phyloP scores from a whole-genome alignment of 2,888 invertebrate species.

The Mythimna loreyi region DNA sequence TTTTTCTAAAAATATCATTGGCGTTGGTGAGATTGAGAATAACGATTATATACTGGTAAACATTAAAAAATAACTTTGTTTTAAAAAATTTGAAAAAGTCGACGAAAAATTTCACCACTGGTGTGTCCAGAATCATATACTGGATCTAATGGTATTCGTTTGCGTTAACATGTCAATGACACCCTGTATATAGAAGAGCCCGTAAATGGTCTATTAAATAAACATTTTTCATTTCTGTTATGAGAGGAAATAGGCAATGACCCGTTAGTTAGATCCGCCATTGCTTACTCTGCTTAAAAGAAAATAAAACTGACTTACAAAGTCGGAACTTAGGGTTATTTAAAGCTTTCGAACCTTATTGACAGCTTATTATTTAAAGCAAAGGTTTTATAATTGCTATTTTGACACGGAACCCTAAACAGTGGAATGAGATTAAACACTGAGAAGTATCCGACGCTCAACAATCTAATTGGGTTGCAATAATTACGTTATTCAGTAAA shows the following conservation, averaged over 20 bases:
- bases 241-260: neutral
- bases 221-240: neutral
- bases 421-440: constrained; percentile 56
- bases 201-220: too few species aligned
- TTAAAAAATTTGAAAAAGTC: too few species aligned
- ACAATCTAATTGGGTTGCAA: constrained; percentile 60
- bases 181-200: too few species aligned
- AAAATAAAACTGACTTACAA: neutral
- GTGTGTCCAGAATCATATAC: too few species aligned
- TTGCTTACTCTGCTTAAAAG: neutral
- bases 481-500: constrained; percentile 60
- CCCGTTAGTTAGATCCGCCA: neutral
- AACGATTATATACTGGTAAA: too few species aligned
- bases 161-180: too few species aligned
- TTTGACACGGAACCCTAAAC: constrained; percentile 30
- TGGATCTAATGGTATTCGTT: too few species aligned
- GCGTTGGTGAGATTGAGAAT: too few species aligned
- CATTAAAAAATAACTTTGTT: too few species aligned
- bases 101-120: too few species aligned
- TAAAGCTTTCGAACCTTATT: neutral
- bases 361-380: neutral
- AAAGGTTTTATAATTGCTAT: neutral
- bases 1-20: too few species aligned
- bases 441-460: constrained; percentile 55
- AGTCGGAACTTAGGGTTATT: neutral